Evolutionary conservation across 2,888 invertebrate genomes (phyloP).

Genomic region (Barypeithes pellucidus): DNA sequence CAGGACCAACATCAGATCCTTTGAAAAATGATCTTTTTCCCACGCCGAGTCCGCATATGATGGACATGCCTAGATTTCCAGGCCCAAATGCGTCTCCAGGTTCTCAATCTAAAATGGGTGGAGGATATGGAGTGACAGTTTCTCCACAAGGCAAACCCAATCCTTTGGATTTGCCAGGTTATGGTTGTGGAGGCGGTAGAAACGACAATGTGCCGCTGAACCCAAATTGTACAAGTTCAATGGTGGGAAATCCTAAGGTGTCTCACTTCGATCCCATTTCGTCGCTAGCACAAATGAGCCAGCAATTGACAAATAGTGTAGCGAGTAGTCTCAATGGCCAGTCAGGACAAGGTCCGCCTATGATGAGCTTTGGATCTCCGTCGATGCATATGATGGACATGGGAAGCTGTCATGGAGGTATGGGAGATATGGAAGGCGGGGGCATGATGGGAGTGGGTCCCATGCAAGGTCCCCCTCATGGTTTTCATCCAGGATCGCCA

Average conservation of each 20-base stretch:
- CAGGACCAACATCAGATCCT: conserved; percentile 68
- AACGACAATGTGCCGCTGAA: conserved; percentile 78
- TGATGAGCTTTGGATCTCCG: conserved; percentile 75
- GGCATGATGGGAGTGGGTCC: conserved; percentile 67
- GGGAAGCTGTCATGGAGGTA: conserved; percentile 68
- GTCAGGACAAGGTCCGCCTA: conserved; percentile 69
- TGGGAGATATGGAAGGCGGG: conserved; percentile 67
- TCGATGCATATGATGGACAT: conserved; percentile 72
- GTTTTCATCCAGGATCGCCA: conserved; percentile 68
- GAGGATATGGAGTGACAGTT: conserved; percentile 70
- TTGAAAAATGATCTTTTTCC: conserved; percentile 68
- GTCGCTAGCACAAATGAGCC: conserved; percentile 95
- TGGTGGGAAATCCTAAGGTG: conserved; percentile 75
- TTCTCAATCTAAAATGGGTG: conserved; percentile 66
- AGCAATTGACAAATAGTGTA: conserved; percentile 88
- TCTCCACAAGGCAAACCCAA: conserved; percentile 68
- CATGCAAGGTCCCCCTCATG: conserved; percentile 69
- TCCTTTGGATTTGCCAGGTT: conserved; percentile 68
- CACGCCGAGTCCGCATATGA: conserved; percentile 69
- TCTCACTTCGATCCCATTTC: conserved; percentile 93
- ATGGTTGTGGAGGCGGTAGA: conserved; percentile 70
- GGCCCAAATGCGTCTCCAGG: conserved; percentile 69
- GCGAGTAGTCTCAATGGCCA: conserved; percentile 76
- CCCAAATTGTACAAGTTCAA: conserved; percentile 76
- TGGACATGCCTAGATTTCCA: conserved; percentile 73